These are phyloP conservation scores for Catharus fuscescens DNA, from an alignment of 2,113 vertebrate species.

Conservation along the genomic window DNA sequence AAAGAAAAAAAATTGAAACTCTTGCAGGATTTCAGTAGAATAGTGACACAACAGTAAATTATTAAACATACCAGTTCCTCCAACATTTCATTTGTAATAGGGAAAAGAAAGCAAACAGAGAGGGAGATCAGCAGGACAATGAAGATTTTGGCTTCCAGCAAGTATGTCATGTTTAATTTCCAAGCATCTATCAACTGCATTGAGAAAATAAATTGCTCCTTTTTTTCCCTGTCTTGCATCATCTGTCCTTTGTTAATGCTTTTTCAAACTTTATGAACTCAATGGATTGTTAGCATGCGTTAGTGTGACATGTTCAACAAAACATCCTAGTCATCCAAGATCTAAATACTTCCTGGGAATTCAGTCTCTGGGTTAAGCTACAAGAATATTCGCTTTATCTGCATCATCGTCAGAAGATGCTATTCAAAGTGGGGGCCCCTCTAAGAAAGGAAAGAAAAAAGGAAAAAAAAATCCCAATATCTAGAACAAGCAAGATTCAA, in stretches of 20 bases:
- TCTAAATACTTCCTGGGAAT: neutral
- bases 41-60: neutral
- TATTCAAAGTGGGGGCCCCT: neutral
- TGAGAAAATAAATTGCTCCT: neutral
- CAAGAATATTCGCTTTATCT: slow-evolving; percentile 4
- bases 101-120: neutral
- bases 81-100: neutral
- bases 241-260: neutral
- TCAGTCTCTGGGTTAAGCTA: neutral
- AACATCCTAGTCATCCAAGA: neutral
- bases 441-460: neutral
- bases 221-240: neutral
- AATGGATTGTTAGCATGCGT: neutral
- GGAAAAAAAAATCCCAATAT: neutral
- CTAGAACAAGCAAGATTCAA: neutral
- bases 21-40: neutral
- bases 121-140: neutral
- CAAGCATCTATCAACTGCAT: neutral
- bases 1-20: neutral
- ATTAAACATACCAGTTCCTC: neutral
- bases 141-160: neutral
- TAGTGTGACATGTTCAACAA: neutral
- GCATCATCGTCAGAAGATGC: neutral
- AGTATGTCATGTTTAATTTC: slow-evolving; percentile 1
- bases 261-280: slow-evolving; percentile 23